phyloP scores from a whole-genome alignment of 2,797 vertebrate species.

The Zalophus californianus region DNA sequence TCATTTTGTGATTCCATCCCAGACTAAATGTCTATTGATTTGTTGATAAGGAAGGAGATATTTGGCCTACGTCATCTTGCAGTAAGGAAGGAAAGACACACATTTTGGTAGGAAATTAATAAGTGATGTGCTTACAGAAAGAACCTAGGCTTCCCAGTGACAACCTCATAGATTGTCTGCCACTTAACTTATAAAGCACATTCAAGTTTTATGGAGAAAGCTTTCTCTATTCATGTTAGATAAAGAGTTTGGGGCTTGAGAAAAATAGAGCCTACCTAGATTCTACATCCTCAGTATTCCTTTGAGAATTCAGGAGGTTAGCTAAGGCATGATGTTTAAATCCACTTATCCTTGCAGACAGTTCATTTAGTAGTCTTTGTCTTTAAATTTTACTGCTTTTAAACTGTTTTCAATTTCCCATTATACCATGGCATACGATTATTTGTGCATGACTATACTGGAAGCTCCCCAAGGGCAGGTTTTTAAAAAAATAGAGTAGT shows the following conservation, averaged over 20 bases:
- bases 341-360: slow-evolving; percentile 75
- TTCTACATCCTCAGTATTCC: slow-evolving; percentile 72
- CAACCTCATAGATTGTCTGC: not conserved
- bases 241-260: slow-evolving; percentile 58
- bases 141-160: not conserved
- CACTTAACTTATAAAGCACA: not conserved
- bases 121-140: not conserved
- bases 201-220: not conserved
- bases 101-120: slow-evolving; percentile 37
- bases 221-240: slow-evolving; percentile 26
- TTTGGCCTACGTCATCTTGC: not conserved
- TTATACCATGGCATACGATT: slow-evolving; percentile 1
- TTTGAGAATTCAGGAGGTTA: slow-evolving; percentile 76
- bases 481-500: not conserved
- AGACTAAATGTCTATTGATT: slow-evolving; percentile 44
- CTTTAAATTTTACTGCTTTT: slow-evolving; percentile 74
- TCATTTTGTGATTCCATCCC: not conserved
- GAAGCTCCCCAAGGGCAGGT: not conserved
- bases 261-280: slow-evolving; percentile 75
- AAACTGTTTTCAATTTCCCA: slow-evolving; percentile 56
- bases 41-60: not conserved
- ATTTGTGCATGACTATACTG: not conserved
- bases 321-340: slow-evolving; percentile 71
- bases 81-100: not conserved
- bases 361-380: slow-evolving; percentile 75